Base-by-base conservation (phyloP, 2,888 invertebrate species). In the Carabus problematicus region DNA sequence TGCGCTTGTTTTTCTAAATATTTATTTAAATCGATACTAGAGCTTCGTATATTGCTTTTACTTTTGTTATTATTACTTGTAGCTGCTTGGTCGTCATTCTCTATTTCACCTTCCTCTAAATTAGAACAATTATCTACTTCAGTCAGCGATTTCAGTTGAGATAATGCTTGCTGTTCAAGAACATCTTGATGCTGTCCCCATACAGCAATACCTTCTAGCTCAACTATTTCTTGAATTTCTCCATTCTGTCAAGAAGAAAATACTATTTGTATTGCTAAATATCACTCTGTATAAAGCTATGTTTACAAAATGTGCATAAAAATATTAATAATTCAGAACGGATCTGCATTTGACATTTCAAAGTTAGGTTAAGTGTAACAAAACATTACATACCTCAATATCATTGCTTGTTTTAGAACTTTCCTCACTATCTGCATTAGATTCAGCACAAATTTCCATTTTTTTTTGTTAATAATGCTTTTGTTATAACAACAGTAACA, bases 101-200 rank as follows among this genome's bases (percentile, higher is more conserved):
- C 60, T 60, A 77, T 71, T 75, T 79, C 77, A 29, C 77, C 76
- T 16, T 76, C 76, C 73, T 79, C 77, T 63, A 73, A 59, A 59
- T 69, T 67, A 9, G 59, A 59, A 58, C 29, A 42, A 40, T 54
- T 9, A 41, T 62, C 70, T 71, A 16, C 71, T 70, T 77, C 74
- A 16, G 76, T 72, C 68, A 82, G 79, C 69, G 77, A 77, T 72
- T 81, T 73, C 6, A 82, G 71, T 71, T 82, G 81, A 64, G 78
- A 73, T 63, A 81, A 73, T 14, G 82, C 82, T 73, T 82, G 80
- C 67, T 78, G 70, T 73, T 82, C 82, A 40, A 82, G 74, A 29
- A 74, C 72, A 70, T 77, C 77, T 72, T 82, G 82, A 60, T 76
- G 72, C 72, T 77, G 73, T 47, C 81, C 76, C 82, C 82, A 82